Base-by-base conservation (phyloP, 2,888 invertebrate genomes). In the Hypena proboscidalis region DNA sequence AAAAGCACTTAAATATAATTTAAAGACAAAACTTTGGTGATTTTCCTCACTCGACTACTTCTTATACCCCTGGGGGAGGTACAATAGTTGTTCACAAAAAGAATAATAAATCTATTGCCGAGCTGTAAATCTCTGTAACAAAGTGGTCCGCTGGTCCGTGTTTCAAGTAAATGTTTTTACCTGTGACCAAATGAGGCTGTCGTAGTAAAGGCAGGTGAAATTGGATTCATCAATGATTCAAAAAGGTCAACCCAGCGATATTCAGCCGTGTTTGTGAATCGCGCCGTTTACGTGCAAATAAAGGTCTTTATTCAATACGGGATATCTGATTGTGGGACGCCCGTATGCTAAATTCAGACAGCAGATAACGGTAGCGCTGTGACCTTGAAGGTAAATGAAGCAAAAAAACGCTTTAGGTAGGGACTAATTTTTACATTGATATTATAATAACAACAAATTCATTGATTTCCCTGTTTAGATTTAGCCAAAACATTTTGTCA, bases 161-260 rank as follows among this genome's bases (percentile, higher is more conserved):
- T 74, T 74, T 68, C 58, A 64, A 68, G 68, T 68, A 73, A 75
- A 75, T 74, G 71, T 74, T 73, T 71, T 73, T 80, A 75, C 79
- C 79, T 70, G 68, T 58, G 70, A 61, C 65, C 69, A 72, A 77
- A 77, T 72, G 67, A 70, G 69, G 60, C 68, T 62, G 64, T 55
- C 63, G 58, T 58, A 70, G 68, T 70, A 74, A 74, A 71, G 74
- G 62, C 58, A 59, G 63, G 54, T 57, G 59, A 74, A 80, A 84
- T 83, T 84, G 79, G 74, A 82, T 82, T 83, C 82, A 82, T 84
- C 80, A 83, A 77, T 82, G 77, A 85, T 85, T 83, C 83, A 84
- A 72, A 77, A 77, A 80, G 83, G 83, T 82, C 79, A 80, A 69
- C 67, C 73, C 68, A 43, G 66, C 67, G 66, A 71, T 69, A 70